Evolutionary conservation across 2,113 vertebrate species (phyloP).

Genomic region (Bubalus kerabau): DNA sequence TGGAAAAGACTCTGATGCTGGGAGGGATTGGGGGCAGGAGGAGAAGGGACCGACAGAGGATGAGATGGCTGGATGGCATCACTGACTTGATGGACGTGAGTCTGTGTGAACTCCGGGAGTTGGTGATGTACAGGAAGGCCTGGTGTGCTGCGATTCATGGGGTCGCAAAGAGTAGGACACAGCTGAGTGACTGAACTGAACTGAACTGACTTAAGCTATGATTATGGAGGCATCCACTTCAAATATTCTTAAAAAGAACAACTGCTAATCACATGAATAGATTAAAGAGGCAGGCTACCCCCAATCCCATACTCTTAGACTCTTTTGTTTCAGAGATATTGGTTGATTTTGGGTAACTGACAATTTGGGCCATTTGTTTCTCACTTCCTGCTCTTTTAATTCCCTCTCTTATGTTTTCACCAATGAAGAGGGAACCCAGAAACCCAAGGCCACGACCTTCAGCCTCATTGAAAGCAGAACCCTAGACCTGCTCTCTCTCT

Average conservation of each 20-base stretch:
- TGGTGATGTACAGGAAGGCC: too few relatives aligned
- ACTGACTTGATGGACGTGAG: too few relatives aligned
- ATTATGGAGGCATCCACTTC: not conserved
- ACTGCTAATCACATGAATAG: not conserved
- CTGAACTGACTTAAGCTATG: not conserved
- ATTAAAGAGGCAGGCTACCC: not conserved
- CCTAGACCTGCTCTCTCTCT: not conserved
- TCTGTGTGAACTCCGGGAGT: too few relatives aligned
- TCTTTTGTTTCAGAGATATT: not conserved
- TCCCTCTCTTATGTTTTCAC: not conserved
- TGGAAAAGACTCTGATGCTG: too few relatives aligned
- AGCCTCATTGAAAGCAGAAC: not conserved
- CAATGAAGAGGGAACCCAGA: not conserved
- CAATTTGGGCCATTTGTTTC: not conserved
- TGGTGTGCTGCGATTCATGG: too few relatives aligned
- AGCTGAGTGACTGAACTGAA: too few relatives aligned
- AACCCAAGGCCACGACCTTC: not conserved
- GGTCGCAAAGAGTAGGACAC: too few relatives aligned
- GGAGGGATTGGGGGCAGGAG: too few relatives aligned
- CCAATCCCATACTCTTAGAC: not conserved
- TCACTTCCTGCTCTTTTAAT: not conserved
- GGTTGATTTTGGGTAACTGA: not conserved
- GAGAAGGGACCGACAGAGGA: too few relatives aligned
- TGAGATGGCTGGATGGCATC: too few relatives aligned
- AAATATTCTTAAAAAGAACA: not conserved